phyloP scores from a whole-genome alignment of 2,888 invertebrate species.

The Drosophila pseudotalamancana region DNA sequence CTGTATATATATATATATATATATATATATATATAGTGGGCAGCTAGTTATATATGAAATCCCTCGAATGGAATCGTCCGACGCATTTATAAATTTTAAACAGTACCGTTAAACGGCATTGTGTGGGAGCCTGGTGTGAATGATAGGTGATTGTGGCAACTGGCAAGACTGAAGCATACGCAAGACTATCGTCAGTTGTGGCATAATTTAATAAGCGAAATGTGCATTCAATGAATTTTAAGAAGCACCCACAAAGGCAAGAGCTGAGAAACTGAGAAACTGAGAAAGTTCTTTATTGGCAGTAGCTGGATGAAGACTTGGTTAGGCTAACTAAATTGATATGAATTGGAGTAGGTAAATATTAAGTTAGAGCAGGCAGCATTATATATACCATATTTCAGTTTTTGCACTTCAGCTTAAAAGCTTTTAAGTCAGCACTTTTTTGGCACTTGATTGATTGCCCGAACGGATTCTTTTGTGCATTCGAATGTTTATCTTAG shows the following conservation, averaged over 20 bases:
- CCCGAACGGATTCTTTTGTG: not conserved
- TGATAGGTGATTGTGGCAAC: constrained; percentile 2
- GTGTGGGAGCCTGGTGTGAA: constrained; percentile 18
- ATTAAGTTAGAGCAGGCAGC: too few species aligned
- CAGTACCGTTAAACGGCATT: constrained; percentile 41
- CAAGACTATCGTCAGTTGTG: constrained; percentile 3
- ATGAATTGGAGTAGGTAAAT: not conserved
- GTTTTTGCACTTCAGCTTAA: not conserved
- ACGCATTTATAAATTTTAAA: constrained; percentile 76
- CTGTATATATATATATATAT: constrained; percentile 4
- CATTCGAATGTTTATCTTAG: constrained; percentile 6
- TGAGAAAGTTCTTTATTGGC: not conserved
- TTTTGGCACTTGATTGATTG: constrained; percentile 20
- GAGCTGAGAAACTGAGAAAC: not conserved
- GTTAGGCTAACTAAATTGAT: not conserved
- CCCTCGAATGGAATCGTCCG: constrained; percentile 51
- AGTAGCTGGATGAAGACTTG: not conserved
- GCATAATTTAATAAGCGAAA: constrained; percentile 63
- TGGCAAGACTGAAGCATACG: not conserved
- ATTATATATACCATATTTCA: not conserved
- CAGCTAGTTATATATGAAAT: constrained; percentile 35
- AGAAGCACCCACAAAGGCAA: constrained; percentile 17
- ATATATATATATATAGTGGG: constrained; percentile 3
- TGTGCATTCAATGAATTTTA: constrained; percentile 68
- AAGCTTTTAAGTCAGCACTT: constrained; percentile 1